Conservation (phyloP, 1,140 invertebrate genomes). For the Zaprionus vittiger region DNA sequence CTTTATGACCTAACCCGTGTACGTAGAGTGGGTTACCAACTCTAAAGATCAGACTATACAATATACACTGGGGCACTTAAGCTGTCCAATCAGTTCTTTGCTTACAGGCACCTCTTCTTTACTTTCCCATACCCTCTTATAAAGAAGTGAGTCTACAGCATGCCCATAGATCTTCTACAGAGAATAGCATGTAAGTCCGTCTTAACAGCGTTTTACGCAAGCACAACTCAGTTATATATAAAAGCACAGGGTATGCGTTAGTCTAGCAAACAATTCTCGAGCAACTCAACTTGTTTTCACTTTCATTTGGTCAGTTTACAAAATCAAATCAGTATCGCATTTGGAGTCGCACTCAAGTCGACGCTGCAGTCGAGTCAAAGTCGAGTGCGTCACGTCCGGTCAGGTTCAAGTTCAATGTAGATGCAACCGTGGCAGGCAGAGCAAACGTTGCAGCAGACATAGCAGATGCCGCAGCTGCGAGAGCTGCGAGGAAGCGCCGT, state of each 20-base stretch:
- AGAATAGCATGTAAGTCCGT: too few relatives aligned
- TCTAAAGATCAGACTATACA: neutral
- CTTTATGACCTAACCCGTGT: neutral
- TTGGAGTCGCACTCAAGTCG: neutral
- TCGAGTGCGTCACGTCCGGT: constrained; percentile 56
- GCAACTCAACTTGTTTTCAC: constrained; percentile 52
- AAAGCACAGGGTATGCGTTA: constrained; percentile 1
- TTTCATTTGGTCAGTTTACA: constrained; percentile 56
- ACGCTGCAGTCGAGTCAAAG: neutral
- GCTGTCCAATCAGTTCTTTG: too few relatives aligned
- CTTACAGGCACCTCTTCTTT: too few relatives aligned
- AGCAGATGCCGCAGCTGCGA: constrained; percentile 3
- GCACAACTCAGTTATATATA: neutral
- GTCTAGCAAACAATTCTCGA: neutral
- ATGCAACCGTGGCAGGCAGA: constrained; percentile 25
- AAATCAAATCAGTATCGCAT: constrained; percentile 30
- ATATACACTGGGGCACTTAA: too few relatives aligned
- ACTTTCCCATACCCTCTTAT: too few relatives aligned
- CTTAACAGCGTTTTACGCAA: too few relatives aligned
- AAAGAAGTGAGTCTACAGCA: too few relatives aligned
- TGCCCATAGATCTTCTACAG: too few relatives aligned
- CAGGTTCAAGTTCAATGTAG: constrained; percentile 77
- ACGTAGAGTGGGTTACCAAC: neutral
- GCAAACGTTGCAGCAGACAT: constrained; percentile 23
- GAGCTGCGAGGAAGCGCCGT: constrained; percentile 53